Conservation (phyloP, 2,113 vertebrate genomes). For the Microtus montanus region DNA sequence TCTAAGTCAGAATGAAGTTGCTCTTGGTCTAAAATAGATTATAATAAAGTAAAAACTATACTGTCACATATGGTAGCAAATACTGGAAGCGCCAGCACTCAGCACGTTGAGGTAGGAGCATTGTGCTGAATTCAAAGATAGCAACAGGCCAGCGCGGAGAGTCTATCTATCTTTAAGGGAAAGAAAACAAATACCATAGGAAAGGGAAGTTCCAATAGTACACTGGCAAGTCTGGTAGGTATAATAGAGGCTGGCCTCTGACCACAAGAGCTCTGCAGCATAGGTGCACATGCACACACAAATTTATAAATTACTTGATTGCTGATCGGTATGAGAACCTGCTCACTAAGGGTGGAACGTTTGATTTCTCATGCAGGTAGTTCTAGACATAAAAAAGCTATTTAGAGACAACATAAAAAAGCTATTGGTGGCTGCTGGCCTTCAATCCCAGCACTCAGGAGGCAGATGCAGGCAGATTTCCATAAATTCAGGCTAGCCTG, state of each 20-base stretch:
- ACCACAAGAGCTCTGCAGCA: background rate
- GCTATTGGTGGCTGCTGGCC: background rate
- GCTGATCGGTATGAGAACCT: background rate
- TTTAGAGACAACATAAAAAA: background rate
- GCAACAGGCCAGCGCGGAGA: background rate
- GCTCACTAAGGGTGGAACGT: background rate
- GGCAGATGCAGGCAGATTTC: background rate
- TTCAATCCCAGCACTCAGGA: background rate
- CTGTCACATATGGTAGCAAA: background rate
- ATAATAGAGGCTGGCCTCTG: too few relatives aligned
- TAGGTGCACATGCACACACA: background rate
- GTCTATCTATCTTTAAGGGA: background rate
- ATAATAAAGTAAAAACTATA: background rate
- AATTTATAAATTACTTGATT: background rate
- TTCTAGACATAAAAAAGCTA: background rate
- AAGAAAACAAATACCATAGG: background rate
- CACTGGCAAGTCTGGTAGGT: background rate
- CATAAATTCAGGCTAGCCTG: background rate
- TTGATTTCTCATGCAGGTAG: background rate
- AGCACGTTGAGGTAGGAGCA: background rate
- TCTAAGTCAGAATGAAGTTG: conserved; percentile 3
- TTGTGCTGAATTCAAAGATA: background rate
- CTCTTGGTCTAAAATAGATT: conserved; percentile 12
- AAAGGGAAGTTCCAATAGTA: background rate
- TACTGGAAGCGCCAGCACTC: background rate